phyloP scores from a whole-genome alignment of 2,113 vertebrate genomes.

The Apaloderma vittatum region DNA sequence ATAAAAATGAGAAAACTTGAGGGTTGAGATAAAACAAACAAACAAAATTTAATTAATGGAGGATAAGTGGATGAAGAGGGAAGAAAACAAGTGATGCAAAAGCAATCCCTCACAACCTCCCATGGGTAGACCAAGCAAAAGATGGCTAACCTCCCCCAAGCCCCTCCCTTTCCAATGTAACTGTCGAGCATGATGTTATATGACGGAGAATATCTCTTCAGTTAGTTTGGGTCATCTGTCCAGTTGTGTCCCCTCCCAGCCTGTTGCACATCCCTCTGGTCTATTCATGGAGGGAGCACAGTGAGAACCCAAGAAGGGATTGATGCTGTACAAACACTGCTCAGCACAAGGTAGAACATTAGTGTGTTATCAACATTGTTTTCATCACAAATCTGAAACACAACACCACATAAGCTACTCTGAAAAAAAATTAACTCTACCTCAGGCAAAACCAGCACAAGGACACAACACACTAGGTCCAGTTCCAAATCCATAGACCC shows the following conservation, averaged over 20 bases:
- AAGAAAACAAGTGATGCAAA: background rate
- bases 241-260: background rate
- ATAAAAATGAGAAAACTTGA: background rate
- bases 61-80: background rate
- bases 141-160: background rate
- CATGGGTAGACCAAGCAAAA: background rate
- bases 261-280: background rate
- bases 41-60: background rate
- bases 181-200: background rate
- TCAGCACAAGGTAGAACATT: background rate
- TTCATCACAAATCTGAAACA: background rate
- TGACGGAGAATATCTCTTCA: background rate
- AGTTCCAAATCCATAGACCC: background rate
- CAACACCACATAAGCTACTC: background rate
- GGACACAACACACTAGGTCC: background rate
- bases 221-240: background rate
- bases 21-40: background rate
- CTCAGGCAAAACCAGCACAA: background rate
- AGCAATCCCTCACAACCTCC: background rate
- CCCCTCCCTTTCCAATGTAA: background rate
- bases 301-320: background rate
- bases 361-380: fast-evolving
- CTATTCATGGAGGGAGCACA: background rate
- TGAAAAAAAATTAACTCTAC: background rate
- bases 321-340: background rate